Percentiles rank a stretch among this genome's conserved stretches.
Conservation (phyloP, 2,113 vertebrate species). For the Callionymus lyra region DNA sequence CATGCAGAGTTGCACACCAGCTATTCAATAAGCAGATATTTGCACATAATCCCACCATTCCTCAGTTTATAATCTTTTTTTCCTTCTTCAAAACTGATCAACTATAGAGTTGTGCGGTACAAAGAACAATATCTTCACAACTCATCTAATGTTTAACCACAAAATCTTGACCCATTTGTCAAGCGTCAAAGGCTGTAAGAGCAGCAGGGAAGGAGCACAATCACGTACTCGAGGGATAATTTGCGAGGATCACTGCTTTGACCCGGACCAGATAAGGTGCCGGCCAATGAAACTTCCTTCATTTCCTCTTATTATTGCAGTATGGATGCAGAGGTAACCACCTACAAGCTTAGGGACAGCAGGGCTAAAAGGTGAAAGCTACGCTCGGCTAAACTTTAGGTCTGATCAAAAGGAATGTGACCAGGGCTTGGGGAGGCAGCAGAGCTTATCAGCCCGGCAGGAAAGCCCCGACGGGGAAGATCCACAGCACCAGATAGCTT, state of each 20-base stretch:
- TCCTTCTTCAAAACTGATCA: no score
- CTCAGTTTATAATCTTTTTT: no score
- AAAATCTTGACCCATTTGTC: constrained; percentile 31
- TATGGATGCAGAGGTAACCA: constrained; percentile 40
- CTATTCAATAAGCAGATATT: not conserved
- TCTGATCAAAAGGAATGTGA: constrained; percentile 64
- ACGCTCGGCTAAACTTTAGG: constrained; percentile 56
- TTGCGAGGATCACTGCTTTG: constrained; percentile 59
- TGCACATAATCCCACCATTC: not conserved
- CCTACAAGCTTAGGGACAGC: constrained; percentile 49
- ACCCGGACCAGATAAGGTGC: constrained; percentile 62
- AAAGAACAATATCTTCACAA: constrained; percentile 7
- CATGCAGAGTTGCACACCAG: not conserved
- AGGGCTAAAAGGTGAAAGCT: constrained; percentile 64
- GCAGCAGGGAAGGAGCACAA: constrained; percentile 13
- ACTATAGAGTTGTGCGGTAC: not conserved
- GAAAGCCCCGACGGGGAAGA: constrained; percentile 41
- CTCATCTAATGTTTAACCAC: constrained; percentile 24
- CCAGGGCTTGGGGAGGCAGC: constrained; percentile 44
- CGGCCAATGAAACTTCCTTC: constrained; percentile 60
- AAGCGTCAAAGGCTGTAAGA: constrained; percentile 21
- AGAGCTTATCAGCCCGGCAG: constrained; percentile 42
- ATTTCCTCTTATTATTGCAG: constrained; percentile 69
- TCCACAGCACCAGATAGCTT: constrained; percentile 36
- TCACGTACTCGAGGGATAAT: constrained; percentile 49